Percentiles rank a stretch among this genome's conserved stretches.
Conservation (phyloP, 2,888 invertebrate species). For the Dynastes tityus region DNA sequence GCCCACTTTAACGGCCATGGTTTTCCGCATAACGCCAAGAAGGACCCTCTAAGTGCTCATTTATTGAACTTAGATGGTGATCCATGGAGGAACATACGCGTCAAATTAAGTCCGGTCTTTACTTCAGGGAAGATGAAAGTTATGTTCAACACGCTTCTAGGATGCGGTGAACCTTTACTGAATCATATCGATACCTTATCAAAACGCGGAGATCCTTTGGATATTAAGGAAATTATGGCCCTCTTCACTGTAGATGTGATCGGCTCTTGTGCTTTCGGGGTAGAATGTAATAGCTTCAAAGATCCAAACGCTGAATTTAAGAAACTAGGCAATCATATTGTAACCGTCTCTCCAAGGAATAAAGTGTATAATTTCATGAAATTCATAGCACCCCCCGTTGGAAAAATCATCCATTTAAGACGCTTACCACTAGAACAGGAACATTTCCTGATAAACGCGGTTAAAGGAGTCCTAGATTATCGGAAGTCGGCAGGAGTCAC, state of each 20-base stretch:
- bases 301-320: slow-evolving; percentile 71
- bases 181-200: slow-evolving; percentile 1
- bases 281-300: slow-evolving; percentile 74
- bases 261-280: slow-evolving; percentile 75
- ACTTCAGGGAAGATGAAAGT: slow-evolving; percentile 57
- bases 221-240: slow-evolving; percentile 68
- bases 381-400: neutral
- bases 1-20: slow-evolving; percentile 66
- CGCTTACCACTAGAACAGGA: neutral
- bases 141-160: slow-evolving; percentile 55
- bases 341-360: slow-evolving; percentile 23
- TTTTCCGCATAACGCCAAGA: slow-evolving; percentile 69
- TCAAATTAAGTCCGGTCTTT: slow-evolving; percentile 56
- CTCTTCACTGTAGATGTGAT: slow-evolving; percentile 73
- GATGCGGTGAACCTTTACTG: slow-evolving; percentile 29
- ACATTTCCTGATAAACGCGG: slow-evolving; percentile 4
- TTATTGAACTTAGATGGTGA: slow-evolving; percentile 53
- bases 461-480: neutral
- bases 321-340: slow-evolving; percentile 54
- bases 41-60: slow-evolving; percentile 61
- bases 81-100: slow-evolving; percentile 54
- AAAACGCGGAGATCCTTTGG: slow-evolving; percentile 53
- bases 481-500: neutral
- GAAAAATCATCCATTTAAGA: neutral
- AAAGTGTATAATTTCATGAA: slow-evolving; percentile 5